These are phyloP conservation scores for Pogonomyrmex californicus DNA, from an alignment of 1,140 invertebrate species.

Conservation along the genomic window DNA sequence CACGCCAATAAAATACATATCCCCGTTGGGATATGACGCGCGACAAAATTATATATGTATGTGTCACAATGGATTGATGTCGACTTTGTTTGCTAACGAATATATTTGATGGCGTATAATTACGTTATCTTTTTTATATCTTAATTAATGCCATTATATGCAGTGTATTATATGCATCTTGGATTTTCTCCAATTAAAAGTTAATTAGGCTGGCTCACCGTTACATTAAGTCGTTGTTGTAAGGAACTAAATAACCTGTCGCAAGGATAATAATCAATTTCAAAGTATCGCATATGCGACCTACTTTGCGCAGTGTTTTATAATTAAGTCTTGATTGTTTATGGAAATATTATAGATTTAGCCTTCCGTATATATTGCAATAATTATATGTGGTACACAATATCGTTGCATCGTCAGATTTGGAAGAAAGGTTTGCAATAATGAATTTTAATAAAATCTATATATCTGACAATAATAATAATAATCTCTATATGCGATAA, in stretches of 20 bases:
- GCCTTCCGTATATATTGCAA: not conserved
- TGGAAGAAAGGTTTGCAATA: not conserved
- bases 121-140: not conserved
- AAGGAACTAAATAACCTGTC: not conserved
- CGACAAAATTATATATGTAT: not conserved
- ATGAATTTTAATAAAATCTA: not conserved
- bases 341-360: not conserved
- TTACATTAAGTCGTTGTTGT: conserved; percentile 5
- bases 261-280: conserved; percentile 30
- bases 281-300: not conserved
- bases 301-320: not conserved
- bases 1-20: not conserved
- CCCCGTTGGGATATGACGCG: not conserved
- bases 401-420: not conserved
- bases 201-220: not conserved
- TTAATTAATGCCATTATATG: not conserved
- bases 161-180: no score
- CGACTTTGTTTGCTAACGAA: not conserved
- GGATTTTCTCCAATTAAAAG: conserved; percentile 8
- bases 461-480: not conserved
- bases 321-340: conserved; percentile 20
- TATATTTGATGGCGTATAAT: not conserved
- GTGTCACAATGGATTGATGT: not conserved
- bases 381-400: not conserved
- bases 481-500: not conserved